Evolutionary conservation across 1,140 invertebrate genomes (phyloP).

Genomic region (Leptestheria dahalacensis): DNA sequence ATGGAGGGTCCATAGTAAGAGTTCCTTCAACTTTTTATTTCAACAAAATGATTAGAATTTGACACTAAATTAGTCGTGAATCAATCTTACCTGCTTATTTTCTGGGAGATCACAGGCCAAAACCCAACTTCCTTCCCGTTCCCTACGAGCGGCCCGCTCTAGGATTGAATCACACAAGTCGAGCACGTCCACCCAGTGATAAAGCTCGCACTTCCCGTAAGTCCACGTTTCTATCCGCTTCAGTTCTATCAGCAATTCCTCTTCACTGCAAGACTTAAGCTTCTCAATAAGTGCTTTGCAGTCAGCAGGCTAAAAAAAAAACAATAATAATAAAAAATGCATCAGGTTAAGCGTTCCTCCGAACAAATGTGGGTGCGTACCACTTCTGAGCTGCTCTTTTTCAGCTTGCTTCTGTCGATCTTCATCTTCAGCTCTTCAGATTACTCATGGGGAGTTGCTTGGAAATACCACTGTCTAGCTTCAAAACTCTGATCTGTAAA

Average conservation of each 20-base stretch:
- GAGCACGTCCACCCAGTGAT: constrained; percentile 77
- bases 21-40: constrained; percentile 44
- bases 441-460: neutral
- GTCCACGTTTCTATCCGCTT: constrained; percentile 68
- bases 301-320: constrained; percentile 48
- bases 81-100: constrained; percentile 39
- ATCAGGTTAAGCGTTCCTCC: constrained; percentile 13
- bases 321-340: neutral
- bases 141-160: constrained; percentile 50
- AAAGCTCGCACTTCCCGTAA: constrained; percentile 79
- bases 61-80: constrained; percentile 4
- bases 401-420: constrained; percentile 68
- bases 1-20: constrained; percentile 60
- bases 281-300: constrained; percentile 65
- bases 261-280: constrained; percentile 49
- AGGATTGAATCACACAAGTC: constrained; percentile 70
- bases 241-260: constrained; percentile 54
- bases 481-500: constrained; percentile 4
- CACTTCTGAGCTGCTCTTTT: constrained; percentile 76
- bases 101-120: constrained; percentile 57
- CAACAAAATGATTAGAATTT: constrained; percentile 13
- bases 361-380: constrained; percentile 33
- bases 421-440: constrained; percentile 46
- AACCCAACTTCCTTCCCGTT: constrained; percentile 53
- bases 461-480: neutral